Evolutionary conservation across 2,113 vertebrate species (phyloP), one percentile per base, ranked within the genome.

Genomic region (Etheostoma cragini): DNA sequence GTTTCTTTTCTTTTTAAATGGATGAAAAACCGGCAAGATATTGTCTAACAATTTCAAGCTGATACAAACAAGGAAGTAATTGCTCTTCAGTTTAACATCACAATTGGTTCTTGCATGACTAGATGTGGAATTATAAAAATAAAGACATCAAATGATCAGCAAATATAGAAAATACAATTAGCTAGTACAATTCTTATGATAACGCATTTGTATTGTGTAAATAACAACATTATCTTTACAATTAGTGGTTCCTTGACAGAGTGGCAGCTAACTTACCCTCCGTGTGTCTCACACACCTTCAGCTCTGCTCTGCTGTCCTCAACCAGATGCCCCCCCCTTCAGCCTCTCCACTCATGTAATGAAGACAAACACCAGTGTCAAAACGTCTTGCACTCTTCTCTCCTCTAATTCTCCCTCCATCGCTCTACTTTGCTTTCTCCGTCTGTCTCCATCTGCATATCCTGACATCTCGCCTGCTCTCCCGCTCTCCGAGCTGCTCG

Each of bases 401-500:
- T 85, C 60, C 62, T 86, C 68, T 72, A 19, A 30, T 65, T 81
- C 63, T 89, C 78, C 35, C 72, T 80, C 72, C 49, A 49, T 61
- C 60, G 77, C 76, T 88, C 64, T 88, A 70, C 60, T 72, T 30
- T 8, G 76, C 72, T 87, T 26, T 78, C 87, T 86, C 78, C 63
- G 73, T 85, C 80, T 82, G 49, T 83, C 84, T 90, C 89, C 84
- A 61, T 91, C 85, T 82, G 90, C 92, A 58, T 89, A 72, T 93
- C 88, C 90, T 88, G 87, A 87, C 67, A 86, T 87, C 92, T 88
- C 54, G 46, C 78, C 78, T 84, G 90, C 90, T 91, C 87, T 93
- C 86, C 89, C 78, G 84, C 82, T 89, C 91, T 86, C 73, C 46
- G 50, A 66, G 87, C 86, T 84, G 78, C 11, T 81, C 63, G 87